Conservation (phyloP, 2,888 invertebrate species). For the Protonemura montana region DNA sequence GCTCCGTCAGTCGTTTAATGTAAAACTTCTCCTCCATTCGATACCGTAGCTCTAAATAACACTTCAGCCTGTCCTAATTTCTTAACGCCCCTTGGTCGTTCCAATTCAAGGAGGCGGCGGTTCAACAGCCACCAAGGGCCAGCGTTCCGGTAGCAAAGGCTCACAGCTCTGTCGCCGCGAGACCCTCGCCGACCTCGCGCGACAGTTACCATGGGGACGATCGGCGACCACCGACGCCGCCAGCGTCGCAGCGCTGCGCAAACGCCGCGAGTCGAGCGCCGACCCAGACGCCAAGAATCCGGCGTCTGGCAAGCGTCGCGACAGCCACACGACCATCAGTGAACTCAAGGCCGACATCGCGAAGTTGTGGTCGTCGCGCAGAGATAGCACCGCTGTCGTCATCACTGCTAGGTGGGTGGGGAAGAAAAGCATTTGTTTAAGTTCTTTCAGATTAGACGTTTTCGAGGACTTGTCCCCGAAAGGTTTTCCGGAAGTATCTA, state of each 20-base stretch:
- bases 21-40: no score
- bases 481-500: no score
- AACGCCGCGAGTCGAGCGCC: conserved; percentile 87
- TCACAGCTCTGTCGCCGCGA: conserved; percentile 83
- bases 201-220: conserved; percentile 83
- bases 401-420: conserved; percentile 34
- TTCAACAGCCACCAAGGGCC: conserved; percentile 46
- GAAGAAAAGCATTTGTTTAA: no score
- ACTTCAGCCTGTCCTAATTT: background rate
- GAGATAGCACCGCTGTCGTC: conserved; percentile 53
- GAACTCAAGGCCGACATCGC: conserved; percentile 70
- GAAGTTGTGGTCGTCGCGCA: conserved; percentile 70
- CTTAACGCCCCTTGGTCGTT: no score
- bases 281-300: conserved; percentile 78
- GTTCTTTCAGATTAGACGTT: no score
- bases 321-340: conserved; percentile 60
- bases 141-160: conserved; percentile 56
- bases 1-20: no score
- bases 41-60: no score
- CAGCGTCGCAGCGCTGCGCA: conserved; percentile 63
- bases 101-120: conserved; percentile 23
- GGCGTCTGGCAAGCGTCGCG: conserved; percentile 13
- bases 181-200: conserved; percentile 86
- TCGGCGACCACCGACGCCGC: conserved; percentile 65
- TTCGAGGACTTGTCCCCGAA: no score